Base-by-base conservation (phyloP, 2,113 vertebrate species). In the Alosa alosa region DNA sequence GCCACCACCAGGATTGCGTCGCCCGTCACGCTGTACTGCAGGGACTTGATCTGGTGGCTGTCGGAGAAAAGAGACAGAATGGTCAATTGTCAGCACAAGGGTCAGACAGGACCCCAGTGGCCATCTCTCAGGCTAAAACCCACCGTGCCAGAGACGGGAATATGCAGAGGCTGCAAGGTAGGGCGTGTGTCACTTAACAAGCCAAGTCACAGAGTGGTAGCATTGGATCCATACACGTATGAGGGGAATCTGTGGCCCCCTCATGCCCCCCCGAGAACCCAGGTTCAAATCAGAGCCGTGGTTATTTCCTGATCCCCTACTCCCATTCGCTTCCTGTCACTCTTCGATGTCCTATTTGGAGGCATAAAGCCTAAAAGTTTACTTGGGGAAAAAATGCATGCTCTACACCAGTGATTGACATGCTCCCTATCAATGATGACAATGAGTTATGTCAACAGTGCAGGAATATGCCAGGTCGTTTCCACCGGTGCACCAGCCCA, bases 1-100 rank as follows among this genome's bases (percentile, higher is more conserved):
- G 98, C 97, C 39, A 99, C 96, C 50, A 99, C 97, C 0, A 99
- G 95, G 93, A 99, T 96, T 86, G 97, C 97, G 85, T 99, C 98
- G 82, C 98, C 98, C 0, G 98, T 99, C 90, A 95, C 94, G 91
- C 98, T 99, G 81, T 99, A 99, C 90, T 99, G 97, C 84, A 99
- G 90, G 49, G 97, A 94, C 83, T 94, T 97, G 92, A 99, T 99
- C 89, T 99, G 98, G 92, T 99, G 98, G 91, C 98, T 99, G 84
- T 8, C 4, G 20, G 88, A 64, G 57, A 78, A 44, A 86, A 85
- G n/a, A 88, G 1, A 91, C 17, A 49, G 13, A 15, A 22, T 2
- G 15, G 31, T 0, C 13, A 17, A 36, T 1, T 3, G 72, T 39
- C 13, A 78, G 72, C 4, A 10, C 72, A 78, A 39, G n/a, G 11